Evolutionary conservation across 2,888 invertebrate species (phyloP), one percentile per base, ranked within the genome.

Genomic region (Cryptus armator): DNA sequence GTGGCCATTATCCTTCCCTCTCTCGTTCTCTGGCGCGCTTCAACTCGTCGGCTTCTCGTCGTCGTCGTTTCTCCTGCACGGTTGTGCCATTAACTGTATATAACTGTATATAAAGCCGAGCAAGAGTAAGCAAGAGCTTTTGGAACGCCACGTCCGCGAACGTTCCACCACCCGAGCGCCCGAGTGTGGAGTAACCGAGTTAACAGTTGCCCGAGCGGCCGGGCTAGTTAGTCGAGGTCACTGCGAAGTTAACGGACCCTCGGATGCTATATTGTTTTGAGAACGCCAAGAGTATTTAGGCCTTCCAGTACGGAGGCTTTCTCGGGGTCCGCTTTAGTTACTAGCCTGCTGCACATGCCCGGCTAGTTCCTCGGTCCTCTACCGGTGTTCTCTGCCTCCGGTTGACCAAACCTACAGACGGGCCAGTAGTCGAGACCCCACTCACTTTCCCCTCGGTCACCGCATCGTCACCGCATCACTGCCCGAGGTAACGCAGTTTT

Each of bases 191-290:
- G 87, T 92, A 92, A 92, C 89, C 86, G 89, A 92, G 91, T 92
- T 92, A 92, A 87, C 88, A 91, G 92, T 92, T 92, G 88, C 89
- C 85, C 86, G 85, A 87, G 86, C 84, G 89, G 89, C 88, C 89
- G 84, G 88, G 89, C 91, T 91, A 90, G 92, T 92, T 92, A 91
- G 90, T 88, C 85, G 89, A 89, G 91, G 90, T 90, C 90, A 92
- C 89, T 88, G 87, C 78, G 86, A 92, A 91, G 92, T 92, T 92
- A 91, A 89, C 89, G 87, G 84, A 85, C 85, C 83, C 87, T 77
- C 48, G 83, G 85, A 62, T 86, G 86, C 90, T 92, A 90, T 90
- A 91, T 91, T 92, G 92, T 91, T 91, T 91, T 89, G 89, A 89
- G 89, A 89, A 91, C 90, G 90, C 89, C 90, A 89, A 87, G 90